phyloP scores from a whole-genome alignment of 2,797 vertebrate species.

The Pipistrellus pygmaeus region DNA sequence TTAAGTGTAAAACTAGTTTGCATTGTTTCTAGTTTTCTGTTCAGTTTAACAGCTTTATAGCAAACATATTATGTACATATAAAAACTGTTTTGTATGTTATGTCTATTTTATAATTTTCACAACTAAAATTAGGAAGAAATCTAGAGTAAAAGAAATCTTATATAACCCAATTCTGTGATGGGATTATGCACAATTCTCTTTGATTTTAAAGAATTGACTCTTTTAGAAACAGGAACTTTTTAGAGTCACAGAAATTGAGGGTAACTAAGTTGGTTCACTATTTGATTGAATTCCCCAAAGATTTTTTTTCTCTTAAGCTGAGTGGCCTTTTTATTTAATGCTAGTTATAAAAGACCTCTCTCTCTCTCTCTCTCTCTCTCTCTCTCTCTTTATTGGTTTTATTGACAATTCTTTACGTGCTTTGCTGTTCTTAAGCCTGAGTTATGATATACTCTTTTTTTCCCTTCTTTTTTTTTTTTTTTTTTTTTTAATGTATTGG shows the following conservation, averaged over 20 bases:
- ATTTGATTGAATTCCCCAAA: conserved; percentile 55
- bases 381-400: conserved; percentile 51
- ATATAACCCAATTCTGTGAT: not conserved
- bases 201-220: conserved; percentile 52
- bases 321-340: conserved; percentile 60
- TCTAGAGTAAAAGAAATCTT: conserved; percentile 34
- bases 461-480: not conserved
- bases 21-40: conserved; percentile 53
- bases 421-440: conserved; percentile 58
- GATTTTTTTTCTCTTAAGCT: conserved; percentile 39
- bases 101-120: conserved; percentile 21
- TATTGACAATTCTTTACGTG: not conserved
- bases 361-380: not conserved
- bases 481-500: too few relatives aligned
- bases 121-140: conserved; percentile 28
- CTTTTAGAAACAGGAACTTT: conserved; percentile 51
- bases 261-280: not conserved
- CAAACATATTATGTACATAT: not conserved
- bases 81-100: conserved; percentile 5
- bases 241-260: conserved; percentile 26
- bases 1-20: conserved; percentile 42
- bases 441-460: conserved; percentile 25
- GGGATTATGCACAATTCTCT: not conserved
- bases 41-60: not conserved
- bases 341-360: conserved; percentile 36